Evolutionary conservation across 2,888 invertebrate genomes (phyloP).

Genomic region (Tribolium freemani): DNA sequence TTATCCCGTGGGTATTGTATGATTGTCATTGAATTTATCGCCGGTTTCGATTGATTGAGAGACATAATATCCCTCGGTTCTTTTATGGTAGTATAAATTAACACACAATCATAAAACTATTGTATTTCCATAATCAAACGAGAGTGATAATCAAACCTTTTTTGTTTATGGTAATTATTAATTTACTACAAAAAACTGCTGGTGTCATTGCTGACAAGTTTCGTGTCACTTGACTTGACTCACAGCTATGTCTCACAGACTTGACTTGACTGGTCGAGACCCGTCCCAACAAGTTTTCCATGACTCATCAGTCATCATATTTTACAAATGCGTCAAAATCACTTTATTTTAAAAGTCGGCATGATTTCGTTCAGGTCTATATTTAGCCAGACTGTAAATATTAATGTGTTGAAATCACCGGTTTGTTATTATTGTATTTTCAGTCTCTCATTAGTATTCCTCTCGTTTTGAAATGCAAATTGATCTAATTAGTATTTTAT

Average conservation of each 20-base stretch:
- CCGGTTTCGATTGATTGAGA: neutral
- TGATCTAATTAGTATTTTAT: neutral
- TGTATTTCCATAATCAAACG: neutral
- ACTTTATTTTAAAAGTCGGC: no score
- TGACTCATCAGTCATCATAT: no score
- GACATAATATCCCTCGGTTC: constrained; percentile 25
- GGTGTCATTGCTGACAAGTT: neutral
- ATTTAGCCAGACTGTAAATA: neutral
- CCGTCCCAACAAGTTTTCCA: neutral
- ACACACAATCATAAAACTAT: neutral
- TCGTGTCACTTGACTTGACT: neutral
- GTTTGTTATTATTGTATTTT: neutral
- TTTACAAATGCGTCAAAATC: neutral
- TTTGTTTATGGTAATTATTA: neutral
- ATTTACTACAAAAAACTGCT: neutral
- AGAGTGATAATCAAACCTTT: neutral
- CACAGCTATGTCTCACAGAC: no score
- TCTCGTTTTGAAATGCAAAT: neutral
- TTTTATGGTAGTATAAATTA: constrained; percentile 25
- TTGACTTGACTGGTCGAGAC: neutral
- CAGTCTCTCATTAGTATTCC: neutral
- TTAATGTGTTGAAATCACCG: neutral
- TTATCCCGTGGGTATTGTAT: neutral
- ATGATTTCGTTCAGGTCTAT: neutral
- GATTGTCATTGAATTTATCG: constrained; percentile 1